Conservation (phyloP, 2,888 invertebrate genomes). For the Epiperipatus broadwayi region DNA sequence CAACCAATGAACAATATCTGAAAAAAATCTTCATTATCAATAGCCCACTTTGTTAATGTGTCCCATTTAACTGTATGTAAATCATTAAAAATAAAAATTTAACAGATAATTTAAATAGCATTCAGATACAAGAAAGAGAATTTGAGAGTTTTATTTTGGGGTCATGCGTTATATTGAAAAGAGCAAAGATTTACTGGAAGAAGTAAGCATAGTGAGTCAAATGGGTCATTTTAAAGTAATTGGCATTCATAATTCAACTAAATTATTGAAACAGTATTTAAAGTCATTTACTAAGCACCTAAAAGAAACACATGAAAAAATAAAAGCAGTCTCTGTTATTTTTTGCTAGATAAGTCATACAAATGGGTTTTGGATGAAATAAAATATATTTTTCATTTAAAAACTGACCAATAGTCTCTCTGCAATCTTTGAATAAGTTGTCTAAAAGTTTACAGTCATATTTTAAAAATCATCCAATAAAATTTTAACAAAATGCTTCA, state of each 20-base stretch:
- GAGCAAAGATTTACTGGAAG: slow-evolving; percentile 47
- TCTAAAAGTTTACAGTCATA: slow-evolving; percentile 36
- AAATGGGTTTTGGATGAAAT: slow-evolving; percentile 43
- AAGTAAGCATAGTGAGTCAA: slow-evolving; percentile 32
- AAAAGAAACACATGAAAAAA: slow-evolving; percentile 49
- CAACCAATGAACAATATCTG: too few species aligned
- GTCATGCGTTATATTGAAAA: slow-evolving; percentile 64
- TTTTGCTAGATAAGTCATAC: slow-evolving; percentile 32
- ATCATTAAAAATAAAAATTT: too few species aligned
- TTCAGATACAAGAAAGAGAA: too few species aligned
- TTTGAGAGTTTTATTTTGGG: slow-evolving; percentile 14
- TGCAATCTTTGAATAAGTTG: slow-evolving; percentile 7
- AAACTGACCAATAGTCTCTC: slow-evolving; percentile 27
- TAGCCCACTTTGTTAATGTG: too few species aligned
- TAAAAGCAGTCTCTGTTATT: slow-evolving; percentile 44
- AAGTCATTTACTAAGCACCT: slow-evolving; percentile 47
- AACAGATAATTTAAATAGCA: too few species aligned
- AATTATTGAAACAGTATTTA: slow-evolving; percentile 44
- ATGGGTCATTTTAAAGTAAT: slow-evolving; percentile 9
- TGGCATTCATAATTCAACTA: slow-evolving; percentile 42
- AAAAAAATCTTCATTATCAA: too few species aligned
- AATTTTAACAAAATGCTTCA: slow-evolving; percentile 46
- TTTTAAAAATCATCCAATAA: slow-evolving; percentile 37
- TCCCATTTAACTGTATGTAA: too few species aligned
- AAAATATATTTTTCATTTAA: slow-evolving; percentile 35